phyloP scores from a whole-genome alignment of 2,113 vertebrate genomes.

The Gymnorhina tibicen region DNA sequence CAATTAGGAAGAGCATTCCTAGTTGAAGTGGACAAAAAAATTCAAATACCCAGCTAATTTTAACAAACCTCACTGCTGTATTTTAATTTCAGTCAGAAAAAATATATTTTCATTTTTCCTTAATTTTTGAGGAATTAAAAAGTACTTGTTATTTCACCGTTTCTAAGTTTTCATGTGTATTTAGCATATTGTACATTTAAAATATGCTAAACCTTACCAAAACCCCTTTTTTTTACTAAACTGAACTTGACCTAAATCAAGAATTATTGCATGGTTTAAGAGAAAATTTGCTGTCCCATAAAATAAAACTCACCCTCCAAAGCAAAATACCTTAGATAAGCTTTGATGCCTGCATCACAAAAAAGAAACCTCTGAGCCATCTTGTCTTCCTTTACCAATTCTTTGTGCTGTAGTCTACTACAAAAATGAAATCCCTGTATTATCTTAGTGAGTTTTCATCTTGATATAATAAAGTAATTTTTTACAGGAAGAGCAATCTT shows the following conservation, averaged over 20 bases:
- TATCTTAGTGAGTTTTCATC: neutral
- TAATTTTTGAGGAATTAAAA: neutral
- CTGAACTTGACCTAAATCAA: neutral
- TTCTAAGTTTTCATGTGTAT: neutral
- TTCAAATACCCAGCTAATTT: neutral
- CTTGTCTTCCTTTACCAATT: neutral
- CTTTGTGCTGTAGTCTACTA: neutral
- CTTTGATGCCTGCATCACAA: neutral
- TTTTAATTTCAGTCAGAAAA: neutral
- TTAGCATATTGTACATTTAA: neutral
- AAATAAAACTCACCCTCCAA: neutral
- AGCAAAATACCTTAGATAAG: neutral
- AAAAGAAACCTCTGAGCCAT: neutral
- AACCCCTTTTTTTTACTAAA: neutral
- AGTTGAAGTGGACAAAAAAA: neutral
- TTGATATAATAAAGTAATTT: neutral
- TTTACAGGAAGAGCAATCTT: neutral
- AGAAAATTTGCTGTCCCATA: neutral
- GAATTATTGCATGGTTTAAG: neutral
- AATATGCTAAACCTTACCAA: neutral
- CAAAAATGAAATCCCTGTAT: neutral
- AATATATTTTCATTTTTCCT: neutral
- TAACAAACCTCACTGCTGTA: neutral
- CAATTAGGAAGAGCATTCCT: neutral
- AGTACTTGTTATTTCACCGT: accelerated